Base-by-base conservation (phyloP, 2,888 invertebrate species). In the Physocephala rufipes region DNA sequence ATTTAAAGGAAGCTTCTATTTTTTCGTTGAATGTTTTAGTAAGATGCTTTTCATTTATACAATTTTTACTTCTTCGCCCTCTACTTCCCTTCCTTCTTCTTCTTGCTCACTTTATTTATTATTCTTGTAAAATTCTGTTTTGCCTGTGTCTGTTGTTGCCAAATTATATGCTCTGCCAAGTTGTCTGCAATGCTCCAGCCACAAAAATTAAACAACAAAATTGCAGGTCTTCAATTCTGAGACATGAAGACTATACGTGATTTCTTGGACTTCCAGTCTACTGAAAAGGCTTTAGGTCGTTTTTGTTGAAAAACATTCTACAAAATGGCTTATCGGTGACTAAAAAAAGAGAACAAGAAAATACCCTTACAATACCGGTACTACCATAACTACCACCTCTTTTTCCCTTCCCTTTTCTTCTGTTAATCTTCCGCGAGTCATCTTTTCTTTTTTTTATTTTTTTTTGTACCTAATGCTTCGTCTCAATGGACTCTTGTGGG, bases 1-100 rank as follows among this genome's bases (percentile, higher is more conserved):
- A 76, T 36, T 24, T 53, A 65, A 58, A 63, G 7, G 28, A 72
- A 72, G 36, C 66, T 51, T n/a, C 65, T 53, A 43, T 47, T 63
- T 47, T 63, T 47, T 63, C 47, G 16, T 26, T 47, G n/a, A n/a
- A n/a, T n/a, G n/a, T n/a, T n/a, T n/a, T n/a, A n/a, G n/a, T n/a
- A n/a, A n/a, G n/a, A n/a, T n/a, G n/a, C 45, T 63, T 45, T 15
- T 7, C 45, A 47, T 45, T 15, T 4, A 36, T 3, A 53, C 30
- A 66, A 53, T 55, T 53, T 5, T 26, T 47, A 3, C 16, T 49
- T 49, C 49, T 49, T 58, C 58, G 1, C 28, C 26, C 16, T 58
- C 4, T 9, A 53, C 53, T 9, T 53, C 53, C 12, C 2, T n/a
- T 21, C 1, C 21, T 21, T n/a, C 3, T n/a, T 13, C 24, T 58